Evolutionary conservation across 2,113 vertebrate genomes (phyloP), one percentile per base, ranked within the genome.

Genomic region (Cervus canadensis): DNA sequence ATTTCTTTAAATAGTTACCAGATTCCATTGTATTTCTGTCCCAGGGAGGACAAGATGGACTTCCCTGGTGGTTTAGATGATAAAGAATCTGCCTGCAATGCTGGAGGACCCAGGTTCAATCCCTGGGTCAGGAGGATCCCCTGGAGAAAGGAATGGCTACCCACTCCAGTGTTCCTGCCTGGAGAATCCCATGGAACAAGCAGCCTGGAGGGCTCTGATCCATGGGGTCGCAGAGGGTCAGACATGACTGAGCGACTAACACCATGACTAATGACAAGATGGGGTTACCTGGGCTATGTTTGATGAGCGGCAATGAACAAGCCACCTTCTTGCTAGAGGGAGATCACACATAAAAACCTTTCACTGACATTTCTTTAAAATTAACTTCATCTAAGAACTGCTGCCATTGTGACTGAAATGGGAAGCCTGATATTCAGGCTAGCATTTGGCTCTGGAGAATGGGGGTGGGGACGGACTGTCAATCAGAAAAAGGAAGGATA

Each of bases 21-120:
- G 52, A 94, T 87, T 89, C 85, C 95, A 90, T 84, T 97, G 92
- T 59, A 78, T 71, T 60, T 78, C 96, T 94, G 71, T 16, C 92
- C 48, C 64, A 36, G 14, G 36, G 62, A 91, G 57, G 59, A 91
- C 82, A 95, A 95, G 4, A 9, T 3, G 57, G 90, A 43, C 84
- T 94, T 94, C 48, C 54, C n/a, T 7, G 3, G 64, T 76, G 36
- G 71, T 25, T 43, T 76, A 40, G 40, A 76, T 13, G 71, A 33
- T 76, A 43, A 43, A 76, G 40, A 76, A 26, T 76, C 23, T 76
- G 71, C 71, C 40, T 76, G 23, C 40, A 43, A 26, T 43, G 40
- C 71, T 1, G 1, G 71, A 76, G 21, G 36, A 76, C 23, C 40
- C 21, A 43, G 71, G 71, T 76, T 76, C 23, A 43, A 76, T 7